These are phyloP conservation scores for Ciconia maguari DNA, from an alignment of 2,113 vertebrate species.

Conservation along the genomic window DNA sequence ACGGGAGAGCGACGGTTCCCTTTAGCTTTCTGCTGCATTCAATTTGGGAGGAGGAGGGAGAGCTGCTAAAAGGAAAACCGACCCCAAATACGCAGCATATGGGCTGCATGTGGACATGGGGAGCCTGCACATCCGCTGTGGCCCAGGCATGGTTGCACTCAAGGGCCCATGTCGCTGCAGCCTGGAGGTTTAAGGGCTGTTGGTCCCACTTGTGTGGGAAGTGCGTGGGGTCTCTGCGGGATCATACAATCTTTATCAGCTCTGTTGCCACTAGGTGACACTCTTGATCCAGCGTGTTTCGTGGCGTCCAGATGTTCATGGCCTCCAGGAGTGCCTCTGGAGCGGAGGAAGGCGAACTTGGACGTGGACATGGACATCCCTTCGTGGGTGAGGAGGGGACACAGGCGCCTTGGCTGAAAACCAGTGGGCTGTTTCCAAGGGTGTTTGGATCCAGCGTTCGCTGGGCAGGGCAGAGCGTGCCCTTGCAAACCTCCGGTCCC, in stretches of 20 bases:
- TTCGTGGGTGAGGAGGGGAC: not conserved
- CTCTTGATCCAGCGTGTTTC: not conserved
- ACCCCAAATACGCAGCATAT: fast-evolving
- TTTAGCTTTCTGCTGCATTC: not conserved
- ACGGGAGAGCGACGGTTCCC: fast-evolving
- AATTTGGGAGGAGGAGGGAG: not conserved
- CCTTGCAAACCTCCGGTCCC: not conserved
- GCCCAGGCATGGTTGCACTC: fast-evolving
- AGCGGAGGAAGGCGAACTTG: fast-evolving
- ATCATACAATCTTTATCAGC: fast-evolving
- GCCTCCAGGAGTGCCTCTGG: not conserved
- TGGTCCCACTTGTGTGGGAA: not conserved
- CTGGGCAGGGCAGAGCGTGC: not conserved
- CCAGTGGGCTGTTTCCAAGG: not conserved
- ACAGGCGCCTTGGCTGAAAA: not conserved
- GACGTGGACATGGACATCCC: not conserved
- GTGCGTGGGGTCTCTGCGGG: not conserved
- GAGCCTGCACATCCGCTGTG: not conserved
- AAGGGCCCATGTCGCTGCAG: not conserved
- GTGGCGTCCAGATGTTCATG: not conserved
- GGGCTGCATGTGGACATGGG: not conserved
- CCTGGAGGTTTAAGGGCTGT: not conserved
- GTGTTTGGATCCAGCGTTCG: not conserved
- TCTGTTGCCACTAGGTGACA: constrained; percentile 30
- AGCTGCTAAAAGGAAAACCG: not conserved